phyloP scores from a whole-genome alignment of 2,113 vertebrate genomes.

The Patagioenas fasciata region DNA sequence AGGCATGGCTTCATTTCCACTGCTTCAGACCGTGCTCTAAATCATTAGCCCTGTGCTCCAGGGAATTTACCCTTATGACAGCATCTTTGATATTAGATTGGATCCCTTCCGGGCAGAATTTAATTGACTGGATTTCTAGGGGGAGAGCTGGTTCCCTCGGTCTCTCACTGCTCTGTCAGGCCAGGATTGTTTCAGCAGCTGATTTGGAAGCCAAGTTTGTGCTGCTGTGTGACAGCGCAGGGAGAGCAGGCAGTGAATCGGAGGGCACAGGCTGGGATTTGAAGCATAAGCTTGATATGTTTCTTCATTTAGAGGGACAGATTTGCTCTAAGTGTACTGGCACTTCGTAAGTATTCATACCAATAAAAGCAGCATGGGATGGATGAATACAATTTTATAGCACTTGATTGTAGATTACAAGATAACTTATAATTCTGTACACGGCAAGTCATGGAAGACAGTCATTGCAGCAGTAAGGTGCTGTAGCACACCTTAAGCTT shows the following conservation, averaged over 20 bases:
- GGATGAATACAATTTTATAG: neutral
- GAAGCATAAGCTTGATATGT: neutral
- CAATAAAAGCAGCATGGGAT: neutral
- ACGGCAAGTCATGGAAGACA: neutral
- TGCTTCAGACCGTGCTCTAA: constrained; percentile 66
- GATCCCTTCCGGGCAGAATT: constrained; percentile 75
- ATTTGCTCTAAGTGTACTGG: neutral
- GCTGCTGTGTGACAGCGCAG: neutral
- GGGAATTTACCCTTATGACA: constrained; percentile 71
- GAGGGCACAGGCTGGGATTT: neutral
- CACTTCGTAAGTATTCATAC: neutral
- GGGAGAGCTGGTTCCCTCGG: constrained; percentile 33
- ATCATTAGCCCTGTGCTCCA: constrained; percentile 77
- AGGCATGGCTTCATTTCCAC: constrained; percentile 21
- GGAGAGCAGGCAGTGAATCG: constrained; percentile 7
- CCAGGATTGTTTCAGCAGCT: constrained; percentile 58
- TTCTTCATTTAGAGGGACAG: neutral
- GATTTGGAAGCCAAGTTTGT: constrained; percentile 51
- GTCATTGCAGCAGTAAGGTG: neutral
- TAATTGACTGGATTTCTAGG: constrained; percentile 75
- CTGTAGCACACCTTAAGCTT: neutral
- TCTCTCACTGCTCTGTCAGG: constrained; percentile 25
- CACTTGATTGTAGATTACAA: neutral
- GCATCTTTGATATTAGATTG: constrained; percentile 76
- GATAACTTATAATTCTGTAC: neutral